phyloP scores from a whole-genome alignment of 64 coral and sea anemone genomes.

The Acropora tenuis region DNA sequence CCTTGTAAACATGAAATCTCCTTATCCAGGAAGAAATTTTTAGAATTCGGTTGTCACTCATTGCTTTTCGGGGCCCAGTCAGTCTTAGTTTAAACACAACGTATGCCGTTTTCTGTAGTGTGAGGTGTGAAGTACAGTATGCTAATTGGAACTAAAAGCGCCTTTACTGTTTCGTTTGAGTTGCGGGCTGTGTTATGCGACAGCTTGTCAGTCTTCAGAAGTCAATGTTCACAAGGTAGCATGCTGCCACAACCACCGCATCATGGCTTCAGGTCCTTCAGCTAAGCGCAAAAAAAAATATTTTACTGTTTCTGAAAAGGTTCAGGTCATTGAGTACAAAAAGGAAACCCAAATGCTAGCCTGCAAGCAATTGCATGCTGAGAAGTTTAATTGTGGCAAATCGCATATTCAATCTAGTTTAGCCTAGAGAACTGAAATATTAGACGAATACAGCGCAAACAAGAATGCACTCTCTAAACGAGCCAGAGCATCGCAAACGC shows the following conservation, averaged over 20 bases:
- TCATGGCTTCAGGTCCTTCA: conserved; percentile 66
- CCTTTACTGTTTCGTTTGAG: background rate
- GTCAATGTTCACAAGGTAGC: conserved; percentile 16
- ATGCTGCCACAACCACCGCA: conserved; percentile 36
- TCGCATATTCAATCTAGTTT: too few relatives aligned
- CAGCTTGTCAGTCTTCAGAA: conserved; percentile 15
- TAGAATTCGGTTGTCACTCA: conserved; percentile 11
- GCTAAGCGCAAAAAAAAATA: conserved; percentile 53
- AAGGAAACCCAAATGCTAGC: conserved; percentile 61
- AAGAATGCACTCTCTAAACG: conserved; percentile 1
- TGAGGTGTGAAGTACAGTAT: background rate
- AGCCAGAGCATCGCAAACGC: conserved; percentile 1
- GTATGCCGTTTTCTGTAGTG: conserved; percentile 9
- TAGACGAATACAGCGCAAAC: conserved; percentile 28
- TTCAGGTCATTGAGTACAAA: conserved; percentile 58
- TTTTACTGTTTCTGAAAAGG: conserved; percentile 59
- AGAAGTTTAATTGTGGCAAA: conserved; percentile 53
- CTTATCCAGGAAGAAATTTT: conserved; percentile 30
- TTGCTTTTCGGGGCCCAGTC: background rate
- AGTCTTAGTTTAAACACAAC: background rate
- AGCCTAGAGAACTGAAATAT: conserved; percentile 2
- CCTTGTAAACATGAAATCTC: conserved; percentile 6
- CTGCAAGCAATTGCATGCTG: conserved; percentile 43
- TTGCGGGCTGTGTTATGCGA: background rate
- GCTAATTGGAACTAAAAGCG: too few relatives aligned